These are phyloP conservation scores for Falcaria lacertinaria DNA, from an alignment of 2,888 invertebrate species.

Conservation along the genomic window DNA sequence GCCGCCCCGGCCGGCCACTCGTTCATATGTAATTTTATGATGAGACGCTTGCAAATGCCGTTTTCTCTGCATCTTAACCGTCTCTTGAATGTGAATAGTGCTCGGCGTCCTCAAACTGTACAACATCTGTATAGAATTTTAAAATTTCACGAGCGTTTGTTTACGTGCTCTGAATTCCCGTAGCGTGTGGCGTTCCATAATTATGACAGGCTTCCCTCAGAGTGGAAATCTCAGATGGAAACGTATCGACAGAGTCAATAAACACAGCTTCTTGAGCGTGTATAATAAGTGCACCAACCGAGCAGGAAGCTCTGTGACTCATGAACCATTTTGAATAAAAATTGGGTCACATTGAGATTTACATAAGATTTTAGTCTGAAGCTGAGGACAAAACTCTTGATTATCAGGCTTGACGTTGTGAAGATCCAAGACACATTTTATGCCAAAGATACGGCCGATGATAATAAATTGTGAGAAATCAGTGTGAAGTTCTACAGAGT, in stretches of 20 bases:
- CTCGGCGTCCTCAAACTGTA: constrained; percentile 37
- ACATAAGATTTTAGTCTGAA: constrained; percentile 41
- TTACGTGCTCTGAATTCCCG: constrained; percentile 45
- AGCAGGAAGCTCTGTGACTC: constrained; percentile 51
- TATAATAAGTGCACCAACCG: constrained; percentile 48
- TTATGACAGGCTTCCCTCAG: constrained; percentile 26
- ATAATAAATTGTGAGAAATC: not conserved
- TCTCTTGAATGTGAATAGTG: constrained; percentile 49
- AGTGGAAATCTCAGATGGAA: constrained; percentile 36
- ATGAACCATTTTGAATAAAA: constrained; percentile 48
- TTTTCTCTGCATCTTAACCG: constrained; percentile 52
- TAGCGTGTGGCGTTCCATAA: constrained; percentile 19
- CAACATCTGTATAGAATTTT: constrained; percentile 48
- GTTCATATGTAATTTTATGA: constrained; percentile 69
- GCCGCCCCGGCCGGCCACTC: constrained; percentile 50
- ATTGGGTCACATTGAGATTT: constrained; percentile 50
- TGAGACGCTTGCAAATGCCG: constrained; percentile 50
- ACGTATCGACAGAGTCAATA: constrained; percentile 53
- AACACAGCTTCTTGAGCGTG: constrained; percentile 50
- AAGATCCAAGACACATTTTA: not conserved
- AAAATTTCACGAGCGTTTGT: constrained; percentile 53
- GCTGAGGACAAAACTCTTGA: too few relatives aligned
- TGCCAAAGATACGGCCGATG: not conserved
- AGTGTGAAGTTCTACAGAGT: constrained; percentile 23
- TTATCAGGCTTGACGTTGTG: not conserved